phyloP scores from a whole-genome alignment of 2,888 invertebrate genomes.

The Apamea monoglypha region DNA sequence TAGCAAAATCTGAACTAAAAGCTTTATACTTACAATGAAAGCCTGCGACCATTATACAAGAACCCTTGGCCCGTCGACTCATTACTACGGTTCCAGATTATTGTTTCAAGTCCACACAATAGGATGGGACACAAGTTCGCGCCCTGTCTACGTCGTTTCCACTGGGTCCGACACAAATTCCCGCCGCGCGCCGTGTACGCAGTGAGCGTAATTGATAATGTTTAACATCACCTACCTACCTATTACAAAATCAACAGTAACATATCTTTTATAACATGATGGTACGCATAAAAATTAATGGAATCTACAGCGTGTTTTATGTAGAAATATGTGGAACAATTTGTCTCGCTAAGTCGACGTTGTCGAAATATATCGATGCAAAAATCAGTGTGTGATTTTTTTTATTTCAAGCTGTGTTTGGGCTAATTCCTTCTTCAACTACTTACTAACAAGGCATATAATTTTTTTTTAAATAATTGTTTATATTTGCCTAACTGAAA shows the following conservation, averaged over 20 bases:
- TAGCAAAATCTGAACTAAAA: neutral
- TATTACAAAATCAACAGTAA: neutral
- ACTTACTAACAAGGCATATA: neutral
- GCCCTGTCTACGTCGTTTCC: conserved; percentile 78
- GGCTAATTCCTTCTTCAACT: neutral
- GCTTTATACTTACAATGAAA: conserved; percentile 36
- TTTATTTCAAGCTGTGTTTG: neutral
- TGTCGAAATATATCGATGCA: neutral
- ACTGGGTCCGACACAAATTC: conserved; percentile 67
- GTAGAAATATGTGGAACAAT: neutral
- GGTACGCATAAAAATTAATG: neutral
- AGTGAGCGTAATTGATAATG: conserved; percentile 3
- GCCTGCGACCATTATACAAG: conserved; percentile 70
- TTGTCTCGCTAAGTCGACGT: neutral
- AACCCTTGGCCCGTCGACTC: conserved; percentile 78
- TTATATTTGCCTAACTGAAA: neutral
- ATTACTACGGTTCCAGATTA: conserved; percentile 87
- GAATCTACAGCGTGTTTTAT: no score
- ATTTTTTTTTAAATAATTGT: neutral
- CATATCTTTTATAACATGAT: neutral
- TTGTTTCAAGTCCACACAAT: conserved; percentile 88
- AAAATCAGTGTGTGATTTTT: neutral
- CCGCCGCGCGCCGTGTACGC: neutral
- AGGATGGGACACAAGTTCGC: conserved; percentile 86
- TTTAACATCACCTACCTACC: neutral